A percentile compares a stretch with the other conserved stretches of the same genome.
Evolutionary conservation across 2,797 vertebrate species (phyloP).

Genomic region (Pipistrellus pygmaeus): DNA sequence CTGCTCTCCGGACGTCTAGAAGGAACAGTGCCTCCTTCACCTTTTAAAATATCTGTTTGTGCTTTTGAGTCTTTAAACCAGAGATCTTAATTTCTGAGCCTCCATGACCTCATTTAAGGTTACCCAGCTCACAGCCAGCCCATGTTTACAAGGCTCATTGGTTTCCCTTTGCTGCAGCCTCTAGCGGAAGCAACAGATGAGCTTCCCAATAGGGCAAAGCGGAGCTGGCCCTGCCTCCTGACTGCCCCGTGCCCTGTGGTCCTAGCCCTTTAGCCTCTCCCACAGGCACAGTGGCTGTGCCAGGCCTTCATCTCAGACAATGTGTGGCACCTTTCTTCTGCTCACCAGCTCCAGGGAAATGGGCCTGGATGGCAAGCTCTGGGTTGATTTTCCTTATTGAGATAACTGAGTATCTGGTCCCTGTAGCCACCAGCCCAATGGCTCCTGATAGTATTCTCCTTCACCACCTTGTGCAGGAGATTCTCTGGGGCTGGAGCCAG

Average conservation of each 20-base stretch:
- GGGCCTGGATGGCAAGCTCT: background rate
- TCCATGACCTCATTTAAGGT: background rate
- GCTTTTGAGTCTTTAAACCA: constrained; percentile 37
- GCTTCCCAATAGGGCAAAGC: background rate
- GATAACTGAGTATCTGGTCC: background rate
- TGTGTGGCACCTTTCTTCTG: background rate
- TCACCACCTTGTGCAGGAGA: background rate
- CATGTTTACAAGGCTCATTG: background rate
- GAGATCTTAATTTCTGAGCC: constrained; percentile 1
- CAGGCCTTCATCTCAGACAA: background rate
- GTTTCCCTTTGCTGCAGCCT: background rate
- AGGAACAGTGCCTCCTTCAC: background rate
- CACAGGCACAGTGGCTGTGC: background rate
- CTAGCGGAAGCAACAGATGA: background rate
- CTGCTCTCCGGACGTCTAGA: background rate
- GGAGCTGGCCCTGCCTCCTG: background rate
- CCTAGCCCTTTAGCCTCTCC: background rate
- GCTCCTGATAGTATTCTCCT: background rate
- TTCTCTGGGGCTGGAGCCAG: background rate
- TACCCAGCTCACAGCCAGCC: background rate
- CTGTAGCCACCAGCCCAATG: background rate
- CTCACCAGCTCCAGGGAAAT: background rate
- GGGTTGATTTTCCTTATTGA: background rate
- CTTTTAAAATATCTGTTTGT: constrained; percentile 2
- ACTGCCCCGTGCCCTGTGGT: too few species aligned